phyloP scores from a whole-genome alignment of 2,888 invertebrate species.

The Malthinus flaveolus region DNA sequence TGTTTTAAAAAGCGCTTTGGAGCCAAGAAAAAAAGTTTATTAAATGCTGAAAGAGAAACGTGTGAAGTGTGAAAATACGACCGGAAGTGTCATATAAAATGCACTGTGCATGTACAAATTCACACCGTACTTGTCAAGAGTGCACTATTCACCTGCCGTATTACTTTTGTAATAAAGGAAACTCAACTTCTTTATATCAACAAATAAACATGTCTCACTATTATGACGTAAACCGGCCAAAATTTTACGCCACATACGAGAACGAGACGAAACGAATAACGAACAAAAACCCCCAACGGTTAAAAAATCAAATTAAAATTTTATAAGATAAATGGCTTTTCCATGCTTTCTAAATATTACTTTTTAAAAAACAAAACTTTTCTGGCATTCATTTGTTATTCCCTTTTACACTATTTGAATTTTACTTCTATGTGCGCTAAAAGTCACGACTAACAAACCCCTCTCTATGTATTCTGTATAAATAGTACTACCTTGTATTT shows the following conservation, averaged over 20 bases:
- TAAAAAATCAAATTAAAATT: neutral
- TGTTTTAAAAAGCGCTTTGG: slow-evolving; percentile 24
- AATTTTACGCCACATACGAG: neutral
- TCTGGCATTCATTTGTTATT: slow-evolving; percentile 4
- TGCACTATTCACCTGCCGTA: slow-evolving; percentile 20
- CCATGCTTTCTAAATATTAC: neutral
- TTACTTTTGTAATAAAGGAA: slow-evolving; percentile 10
- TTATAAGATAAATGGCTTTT: slow-evolving; percentile 4
- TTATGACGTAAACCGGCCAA: neutral
- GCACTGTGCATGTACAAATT: slow-evolving; percentile 20
- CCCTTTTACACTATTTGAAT: neutral
- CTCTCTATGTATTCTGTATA: too few species aligned
- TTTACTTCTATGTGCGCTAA: neutral
- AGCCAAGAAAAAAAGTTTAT: slow-evolving; percentile 24
- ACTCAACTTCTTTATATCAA: slow-evolving; percentile 3
- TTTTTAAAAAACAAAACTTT: neutral
- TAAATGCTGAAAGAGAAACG: slow-evolving; percentile 29
- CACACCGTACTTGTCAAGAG: slow-evolving; percentile 17
- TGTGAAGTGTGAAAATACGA: slow-evolving; percentile 29
- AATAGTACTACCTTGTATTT: neutral
- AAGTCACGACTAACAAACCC: neutral
- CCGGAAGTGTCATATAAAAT: slow-evolving; percentile 30
- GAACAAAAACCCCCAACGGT: too few species aligned
- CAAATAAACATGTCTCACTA: neutral
- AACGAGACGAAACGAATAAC: neutral